Evolutionary conservation across 2,888 invertebrate genomes (phyloP).

Genomic region (Laothoe populi): DNA sequence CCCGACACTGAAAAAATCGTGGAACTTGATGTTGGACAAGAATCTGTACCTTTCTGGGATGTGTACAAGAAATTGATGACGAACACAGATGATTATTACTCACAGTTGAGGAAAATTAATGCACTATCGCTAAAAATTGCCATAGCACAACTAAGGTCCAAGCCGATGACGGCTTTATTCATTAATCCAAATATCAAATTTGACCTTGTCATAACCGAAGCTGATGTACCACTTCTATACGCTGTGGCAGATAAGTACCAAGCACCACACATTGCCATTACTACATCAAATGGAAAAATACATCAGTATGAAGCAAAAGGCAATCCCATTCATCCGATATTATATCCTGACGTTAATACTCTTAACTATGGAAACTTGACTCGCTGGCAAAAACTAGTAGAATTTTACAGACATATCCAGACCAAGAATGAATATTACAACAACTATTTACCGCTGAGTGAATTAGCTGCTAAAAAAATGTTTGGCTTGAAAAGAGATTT

Average conservation of each 20-base stretch:
- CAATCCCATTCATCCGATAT: conserved; percentile 77
- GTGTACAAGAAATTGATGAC: conserved; percentile 64
- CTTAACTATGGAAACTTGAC: conserved; percentile 69
- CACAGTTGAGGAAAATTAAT: conserved; percentile 59
- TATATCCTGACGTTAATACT: conserved; percentile 79
- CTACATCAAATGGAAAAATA: conserved; percentile 75
- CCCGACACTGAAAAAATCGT: conserved; percentile 67
- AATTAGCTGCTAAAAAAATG: conserved; percentile 68
- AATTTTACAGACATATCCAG: conserved; percentile 62
- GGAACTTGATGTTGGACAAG: conserved; percentile 69
- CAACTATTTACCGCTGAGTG: conserved; percentile 63
- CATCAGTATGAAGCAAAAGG: conserved; percentile 81
- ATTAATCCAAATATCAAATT: conserved; percentile 76
- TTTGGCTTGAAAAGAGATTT: conserved; percentile 64
- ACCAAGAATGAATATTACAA: conserved; percentile 69
- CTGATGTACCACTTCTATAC: conserved; percentile 76
- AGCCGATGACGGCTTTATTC: conserved; percentile 68
- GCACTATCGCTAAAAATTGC: conserved; percentile 67
- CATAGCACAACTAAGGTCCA: conserved; percentile 70
- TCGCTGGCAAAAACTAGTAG: conserved; percentile 66
- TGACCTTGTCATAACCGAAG: conserved; percentile 84
- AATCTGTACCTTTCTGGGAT: conserved; percentile 67
- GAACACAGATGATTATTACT: conserved; percentile 68
- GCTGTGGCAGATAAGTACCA: conserved; percentile 82
- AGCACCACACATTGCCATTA: conserved; percentile 81